Conservation (phyloP, 2,113 vertebrate species). For the Isurus oxyrinchus region DNA sequence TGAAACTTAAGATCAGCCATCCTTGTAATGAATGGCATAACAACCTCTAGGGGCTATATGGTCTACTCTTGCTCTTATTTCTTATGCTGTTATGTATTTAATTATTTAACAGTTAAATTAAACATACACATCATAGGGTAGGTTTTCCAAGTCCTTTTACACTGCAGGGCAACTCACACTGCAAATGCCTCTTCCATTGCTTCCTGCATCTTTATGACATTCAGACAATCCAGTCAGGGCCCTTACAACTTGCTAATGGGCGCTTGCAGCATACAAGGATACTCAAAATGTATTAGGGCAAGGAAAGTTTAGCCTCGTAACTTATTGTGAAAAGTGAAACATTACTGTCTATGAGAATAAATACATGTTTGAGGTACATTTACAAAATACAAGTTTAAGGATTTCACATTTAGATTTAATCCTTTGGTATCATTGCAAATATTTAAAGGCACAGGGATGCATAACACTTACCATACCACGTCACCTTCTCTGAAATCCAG, state of each 20-base stretch:
- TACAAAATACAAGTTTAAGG: not conserved
- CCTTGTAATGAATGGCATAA: too few relatives aligned
- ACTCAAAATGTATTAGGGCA: not conserved
- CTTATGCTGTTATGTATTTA: too few relatives aligned
- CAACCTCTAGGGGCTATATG: too few relatives aligned
- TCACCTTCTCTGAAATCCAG: not conserved
- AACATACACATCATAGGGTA: not conserved
- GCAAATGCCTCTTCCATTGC: not conserved
- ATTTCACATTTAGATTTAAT: not conserved
- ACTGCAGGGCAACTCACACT: not conserved
- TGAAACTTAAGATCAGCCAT: too few relatives aligned
- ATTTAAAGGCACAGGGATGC: not conserved
- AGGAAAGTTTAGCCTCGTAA: not conserved
- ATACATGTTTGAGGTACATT: not conserved
- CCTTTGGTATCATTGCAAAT: not conserved
- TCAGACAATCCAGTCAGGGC: not conserved
- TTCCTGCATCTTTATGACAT: not conserved
- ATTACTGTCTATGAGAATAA: not conserved
- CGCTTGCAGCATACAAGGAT: not conserved
- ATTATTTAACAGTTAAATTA: not conserved
- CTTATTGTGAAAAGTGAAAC: not conserved
- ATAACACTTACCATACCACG: conserved; percentile 50
- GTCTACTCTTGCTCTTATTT: too few relatives aligned
- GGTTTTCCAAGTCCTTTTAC: not conserved
- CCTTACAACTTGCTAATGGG: not conserved